Conservation (phyloP, 2,113 vertebrate species). For the Syrrhaptes paradoxus region DNA sequence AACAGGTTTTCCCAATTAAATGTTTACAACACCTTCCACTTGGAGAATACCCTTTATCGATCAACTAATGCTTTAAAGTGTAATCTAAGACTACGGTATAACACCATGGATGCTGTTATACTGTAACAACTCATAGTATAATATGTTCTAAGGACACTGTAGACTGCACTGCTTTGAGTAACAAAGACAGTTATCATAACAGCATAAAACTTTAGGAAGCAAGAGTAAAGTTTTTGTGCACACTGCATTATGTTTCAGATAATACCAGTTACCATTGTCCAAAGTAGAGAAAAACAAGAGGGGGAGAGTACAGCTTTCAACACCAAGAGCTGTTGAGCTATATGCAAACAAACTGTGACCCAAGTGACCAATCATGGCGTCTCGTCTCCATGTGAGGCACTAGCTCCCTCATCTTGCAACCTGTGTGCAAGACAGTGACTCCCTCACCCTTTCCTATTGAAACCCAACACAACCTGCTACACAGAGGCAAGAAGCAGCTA, state of each 20-base stretch:
- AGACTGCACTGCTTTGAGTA: background rate
- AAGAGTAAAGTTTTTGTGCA: background rate
- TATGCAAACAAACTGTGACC: background rate
- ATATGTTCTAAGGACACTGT: background rate
- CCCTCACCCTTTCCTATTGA: background rate
- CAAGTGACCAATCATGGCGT: background rate
- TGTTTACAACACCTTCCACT: background rate
- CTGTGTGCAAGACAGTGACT: background rate
- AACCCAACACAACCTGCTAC: background rate
- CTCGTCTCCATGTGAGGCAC: background rate
- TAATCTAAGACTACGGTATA: background rate
- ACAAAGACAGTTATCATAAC: background rate
- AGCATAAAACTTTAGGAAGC: background rate
- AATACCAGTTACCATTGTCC: background rate
- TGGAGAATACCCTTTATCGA: background rate
- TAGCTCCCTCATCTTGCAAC: background rate
- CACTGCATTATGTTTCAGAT: background rate
- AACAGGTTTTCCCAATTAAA: background rate
- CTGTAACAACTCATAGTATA: rapidly evolving
- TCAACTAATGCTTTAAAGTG: background rate
- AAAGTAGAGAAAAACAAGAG: background rate
- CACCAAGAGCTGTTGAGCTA: background rate
- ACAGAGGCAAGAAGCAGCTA: background rate
- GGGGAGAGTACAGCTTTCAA: background rate
- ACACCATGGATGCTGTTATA: background rate